phyloP scores from a whole-genome alignment of 2,113 vertebrate species.

The Atherinomorus stipes region DNA sequence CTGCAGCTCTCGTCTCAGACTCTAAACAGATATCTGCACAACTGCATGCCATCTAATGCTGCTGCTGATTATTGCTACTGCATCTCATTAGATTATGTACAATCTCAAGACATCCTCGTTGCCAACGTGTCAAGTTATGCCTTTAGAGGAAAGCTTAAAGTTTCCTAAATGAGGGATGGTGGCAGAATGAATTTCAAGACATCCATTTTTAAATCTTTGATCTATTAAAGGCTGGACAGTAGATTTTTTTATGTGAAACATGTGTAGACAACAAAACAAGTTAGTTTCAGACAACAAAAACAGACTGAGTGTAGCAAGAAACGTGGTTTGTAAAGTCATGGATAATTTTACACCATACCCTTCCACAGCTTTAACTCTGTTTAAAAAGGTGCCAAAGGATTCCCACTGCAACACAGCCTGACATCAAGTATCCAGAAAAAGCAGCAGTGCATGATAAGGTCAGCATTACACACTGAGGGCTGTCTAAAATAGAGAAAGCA shows the following conservation, averaged over 20 bases:
- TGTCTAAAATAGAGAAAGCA: constrained; percentile 8
- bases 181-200: background rate
- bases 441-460: background rate
- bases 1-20: constrained; percentile 10
- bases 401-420: background rate
- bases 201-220: background rate
- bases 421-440: background rate
- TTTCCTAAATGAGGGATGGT: too few relatives aligned
- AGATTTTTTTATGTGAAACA: background rate
- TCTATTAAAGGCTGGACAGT: background rate
- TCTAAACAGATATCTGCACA: background rate
- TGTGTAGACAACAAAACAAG: background rate
- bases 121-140: background rate
- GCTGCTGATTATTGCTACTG: background rate
- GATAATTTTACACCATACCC: background rate
- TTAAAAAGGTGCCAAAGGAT: background rate
- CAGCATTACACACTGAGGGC: background rate
- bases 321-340: background rate
- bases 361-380: background rate
- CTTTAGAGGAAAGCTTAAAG: background rate
- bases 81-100: constrained; percentile 4
- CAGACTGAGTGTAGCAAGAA: too few relatives aligned
- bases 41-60: background rate
- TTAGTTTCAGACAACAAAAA: too few relatives aligned
- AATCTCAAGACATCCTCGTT: background rate